Evolutionary conservation across 2,888 invertebrate species (phyloP).

Genomic region (Nomada ruficornis): DNA sequence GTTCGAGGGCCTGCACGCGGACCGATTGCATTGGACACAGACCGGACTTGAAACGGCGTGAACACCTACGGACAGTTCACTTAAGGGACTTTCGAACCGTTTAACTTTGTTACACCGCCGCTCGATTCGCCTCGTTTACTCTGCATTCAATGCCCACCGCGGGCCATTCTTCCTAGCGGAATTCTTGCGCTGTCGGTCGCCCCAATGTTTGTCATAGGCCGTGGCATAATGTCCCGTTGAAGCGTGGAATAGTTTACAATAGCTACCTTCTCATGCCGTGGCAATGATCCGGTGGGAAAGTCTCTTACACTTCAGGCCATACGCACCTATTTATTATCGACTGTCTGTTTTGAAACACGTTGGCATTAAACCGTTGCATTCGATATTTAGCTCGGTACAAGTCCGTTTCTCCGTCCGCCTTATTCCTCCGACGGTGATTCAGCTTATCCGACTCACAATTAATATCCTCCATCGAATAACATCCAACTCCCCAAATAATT

Average conservation of each 20-base stretch:
- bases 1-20: slow-evolving; percentile 43
- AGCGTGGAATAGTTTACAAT: background rate
- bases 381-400: too few species aligned
- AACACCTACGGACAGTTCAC: slow-evolving; percentile 51
- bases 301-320: too few species aligned
- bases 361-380: too few species aligned
- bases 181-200: background rate
- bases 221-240: background rate
- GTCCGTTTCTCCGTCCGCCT: too few species aligned
- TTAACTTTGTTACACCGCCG: slow-evolving; percentile 30
- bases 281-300: too few species aligned
- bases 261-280: too few species aligned
- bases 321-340: background rate
- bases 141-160: slow-evolving; percentile 25
- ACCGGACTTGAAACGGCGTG: slow-evolving; percentile 34
- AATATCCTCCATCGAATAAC: too few species aligned
- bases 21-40: slow-evolving; percentile 38
- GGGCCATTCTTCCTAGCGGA: background rate
- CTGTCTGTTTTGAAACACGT: too few species aligned
- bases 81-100: slow-evolving; percentile 34
- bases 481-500: too few species aligned
- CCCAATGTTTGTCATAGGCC: background rate
- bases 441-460: too few species aligned
- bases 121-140: slow-evolving; percentile 32
- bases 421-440: too few species aligned